Base-by-base conservation (phyloP, 1,140 invertebrate genomes). In the Protaetia brevitarsis region DNA sequence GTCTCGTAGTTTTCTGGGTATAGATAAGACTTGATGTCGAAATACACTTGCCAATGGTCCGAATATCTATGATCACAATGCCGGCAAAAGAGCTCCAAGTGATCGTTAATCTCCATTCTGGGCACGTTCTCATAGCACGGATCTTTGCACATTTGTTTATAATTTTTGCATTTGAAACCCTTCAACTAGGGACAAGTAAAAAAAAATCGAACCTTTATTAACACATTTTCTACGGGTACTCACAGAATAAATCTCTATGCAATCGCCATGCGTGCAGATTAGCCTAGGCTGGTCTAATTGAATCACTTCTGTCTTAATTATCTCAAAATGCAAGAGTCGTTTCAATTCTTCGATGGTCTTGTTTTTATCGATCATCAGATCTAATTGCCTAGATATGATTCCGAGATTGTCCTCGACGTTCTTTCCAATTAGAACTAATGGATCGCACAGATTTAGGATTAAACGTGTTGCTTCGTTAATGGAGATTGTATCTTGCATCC, bases 391-490 rank as follows among this genome's bases (percentile, higher is more conserved):
- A 19, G 72, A 26, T 51, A 77, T 57, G 21, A 69, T 64, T 3
- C 34, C n/a, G 1, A 77, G 56, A 56, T 77, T 77, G 34, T 76
- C 69, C 8, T 71, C 34, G 2, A 76, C 70, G 3, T 72, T 30
- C 57, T 77, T 69, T 10, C 67, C 67, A 31, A 77, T 76, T 30
- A 76, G 73, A 7, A 73, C 73, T 62, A 77, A 64, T 3, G 75
- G 75, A 65, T 77, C 69, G 0, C 70, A 65, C 31, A 77, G 59
- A 10, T 74, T 69, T 23, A 71, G 37, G 58, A 77, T 76, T 2
- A 74, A 57, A 13, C 69, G 69, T 31, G 74, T 66, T 0, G 74
- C 73, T 51, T 77, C 70, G 41, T 77, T 77, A 2, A 77, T 68
- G 4, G 70, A 73, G 2, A 68, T 62, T 2, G 74, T 75, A 63